Percentiles rank a stretch among this genome's conserved stretches.
phyloP scores from a whole-genome alignment of 2,113 vertebrate species.

The Microtus richardsoni region DNA sequence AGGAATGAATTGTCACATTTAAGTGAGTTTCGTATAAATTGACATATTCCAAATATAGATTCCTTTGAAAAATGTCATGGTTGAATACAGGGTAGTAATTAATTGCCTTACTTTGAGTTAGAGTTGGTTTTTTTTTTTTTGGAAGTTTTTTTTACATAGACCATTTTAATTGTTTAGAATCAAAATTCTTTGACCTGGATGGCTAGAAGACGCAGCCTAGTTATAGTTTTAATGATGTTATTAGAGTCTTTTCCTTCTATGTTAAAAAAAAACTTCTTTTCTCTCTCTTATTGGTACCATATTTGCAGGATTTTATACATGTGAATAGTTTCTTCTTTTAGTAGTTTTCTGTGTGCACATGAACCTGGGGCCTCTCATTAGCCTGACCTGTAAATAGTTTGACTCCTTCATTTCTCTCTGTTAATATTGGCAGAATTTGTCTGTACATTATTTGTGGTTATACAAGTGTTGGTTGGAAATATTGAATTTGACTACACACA shows the following conservation, averaged over 20 bases:
- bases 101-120: slow-evolving; percentile 24
- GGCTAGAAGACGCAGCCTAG: neutral
- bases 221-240: neutral
- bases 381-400: neutral
- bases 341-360: neutral
- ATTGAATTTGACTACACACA: neutral
- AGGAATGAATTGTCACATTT: slow-evolving; percentile 56
- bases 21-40: slow-evolving; percentile 55
- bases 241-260: slow-evolving; percentile 35
- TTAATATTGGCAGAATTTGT: slow-evolving; percentile 35
- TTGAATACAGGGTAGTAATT: slow-evolving; percentile 60
- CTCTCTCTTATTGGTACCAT: neutral
- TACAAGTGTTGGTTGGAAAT: slow-evolving; percentile 34
- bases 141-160: neutral
- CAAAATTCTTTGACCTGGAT: slow-evolving; percentile 57
- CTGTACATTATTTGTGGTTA: slow-evolving; percentile 47
- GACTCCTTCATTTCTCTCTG: neutral
- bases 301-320: slow-evolving; percentile 47
- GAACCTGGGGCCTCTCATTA: neutral
- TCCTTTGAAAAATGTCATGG: slow-evolving; percentile 45
- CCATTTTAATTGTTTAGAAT: slow-evolving; percentile 53
- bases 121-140: neutral
- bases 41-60: slow-evolving; percentile 51
- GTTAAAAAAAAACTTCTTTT: neutral
- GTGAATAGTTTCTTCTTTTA: slow-evolving; percentile 53